Base-by-base conservation (phyloP, 2,888 invertebrate genomes). In the Torymus tubicola region DNA sequence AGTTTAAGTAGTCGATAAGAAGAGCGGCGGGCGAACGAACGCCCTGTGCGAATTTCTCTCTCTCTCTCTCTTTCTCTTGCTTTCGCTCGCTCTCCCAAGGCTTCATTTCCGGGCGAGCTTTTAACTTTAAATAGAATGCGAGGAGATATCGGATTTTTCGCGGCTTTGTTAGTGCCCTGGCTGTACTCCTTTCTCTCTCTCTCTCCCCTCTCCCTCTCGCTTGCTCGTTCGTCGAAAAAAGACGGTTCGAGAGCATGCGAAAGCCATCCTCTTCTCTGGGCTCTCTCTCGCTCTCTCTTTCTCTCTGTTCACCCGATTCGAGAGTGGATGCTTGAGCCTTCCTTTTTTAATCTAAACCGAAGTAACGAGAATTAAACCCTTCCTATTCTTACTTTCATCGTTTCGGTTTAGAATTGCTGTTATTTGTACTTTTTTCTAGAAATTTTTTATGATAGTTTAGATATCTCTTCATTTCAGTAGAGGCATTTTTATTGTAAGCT, bases 91-190 rank as follows among this genome's bases (percentile, higher is more conserved):
- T 42, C 42, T 69, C 77, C 73, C 80, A 72, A 77, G 72, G 76
- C 69, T 81, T 81, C 80, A 81, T 81, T 81, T 81, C 80, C 80
- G 80, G 80, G 68, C 68, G 68, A 77, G 80, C 76, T 81, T 77
- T 81, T 77, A 81, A 81, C 68, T 73, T 77, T 76, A 81, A 77
- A 81, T 81, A 77, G 76, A 81, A 81, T 72, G 69, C 77, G 72
- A 52, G 24, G 72, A 69, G 73, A 73, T 81, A 81, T 81, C 77
- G 80, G 76, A 73, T 81, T 81, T 81, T 81, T 81, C 69, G 80
- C 63, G 80, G 80, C 80, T 81, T 81, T 81, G 80, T 77, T 77
- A 70, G 65, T 68, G 42, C 55, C 50, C 50, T 55, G 31, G 63
- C 61, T 70, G 21, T 16, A 58, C 18, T 42, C 42, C 42, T 42